These are phyloP conservation scores for Oreochromis spilurus DNA, from an alignment of 2,113 vertebrate species.

Conservation along the genomic window DNA sequence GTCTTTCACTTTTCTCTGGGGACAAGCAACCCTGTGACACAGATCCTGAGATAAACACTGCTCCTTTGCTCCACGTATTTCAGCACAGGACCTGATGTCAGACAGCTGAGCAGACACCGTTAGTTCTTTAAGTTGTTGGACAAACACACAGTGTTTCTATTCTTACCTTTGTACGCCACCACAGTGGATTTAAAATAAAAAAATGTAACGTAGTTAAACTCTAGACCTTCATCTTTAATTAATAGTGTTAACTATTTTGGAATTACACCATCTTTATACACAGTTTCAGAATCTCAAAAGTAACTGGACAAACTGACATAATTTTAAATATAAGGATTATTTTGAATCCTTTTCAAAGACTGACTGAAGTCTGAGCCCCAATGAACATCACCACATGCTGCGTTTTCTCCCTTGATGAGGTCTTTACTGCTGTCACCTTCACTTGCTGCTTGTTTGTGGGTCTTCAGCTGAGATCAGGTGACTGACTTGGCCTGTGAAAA, in stretches of 20 bases:
- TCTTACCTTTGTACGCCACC: accelerated
- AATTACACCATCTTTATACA: not conserved
- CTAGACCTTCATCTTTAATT: not conserved
- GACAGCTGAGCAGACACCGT: not conserved
- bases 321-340: not conserved
- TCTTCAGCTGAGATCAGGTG: not conserved
- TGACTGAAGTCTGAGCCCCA: not conserved
- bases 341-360: not conserved
- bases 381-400: not conserved
- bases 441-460: not conserved
- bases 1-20: not conserved
- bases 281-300: not conserved
- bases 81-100: not conserved
- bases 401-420: not conserved
- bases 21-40: not conserved
- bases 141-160: not conserved
- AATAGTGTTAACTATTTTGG: not conserved
- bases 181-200: not conserved
- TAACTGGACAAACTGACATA: not conserved
- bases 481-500: not conserved
- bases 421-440: not conserved
- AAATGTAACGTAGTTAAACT: not conserved
- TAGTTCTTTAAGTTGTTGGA: not conserved
- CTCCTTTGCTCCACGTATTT: not conserved
- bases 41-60: not conserved